A percentile compares a stretch with the other conserved stretches of the same genome.
Conservation (phyloP, 1,140 invertebrate genomes). For the Apolygus lucorum region DNA sequence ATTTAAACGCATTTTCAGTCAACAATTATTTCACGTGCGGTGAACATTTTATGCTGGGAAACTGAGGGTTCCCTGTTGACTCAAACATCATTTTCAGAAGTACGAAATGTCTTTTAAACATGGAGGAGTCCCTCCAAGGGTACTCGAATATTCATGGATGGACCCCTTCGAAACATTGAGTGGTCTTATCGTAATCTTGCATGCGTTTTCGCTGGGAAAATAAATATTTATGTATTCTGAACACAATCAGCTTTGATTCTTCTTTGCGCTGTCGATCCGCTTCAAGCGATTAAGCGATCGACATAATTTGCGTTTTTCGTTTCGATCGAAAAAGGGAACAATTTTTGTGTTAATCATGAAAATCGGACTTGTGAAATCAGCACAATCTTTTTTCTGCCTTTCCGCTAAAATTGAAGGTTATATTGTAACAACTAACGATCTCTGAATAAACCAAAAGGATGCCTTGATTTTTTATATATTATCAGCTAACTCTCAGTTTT, state of each 20-base stretch:
- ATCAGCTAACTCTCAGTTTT: background rate
- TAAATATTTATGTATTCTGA: background rate
- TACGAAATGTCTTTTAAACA: too few relatives aligned
- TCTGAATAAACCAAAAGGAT: background rate
- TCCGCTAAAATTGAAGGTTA: background rate
- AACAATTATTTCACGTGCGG: too few relatives aligned
- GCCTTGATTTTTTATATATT: background rate
- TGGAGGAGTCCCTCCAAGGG: too few relatives aligned
- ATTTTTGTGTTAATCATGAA: background rate
- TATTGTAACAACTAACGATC: background rate
- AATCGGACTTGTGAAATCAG: background rate
- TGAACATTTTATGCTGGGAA: too few relatives aligned
- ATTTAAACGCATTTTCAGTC: too few relatives aligned
- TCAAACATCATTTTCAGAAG: too few relatives aligned
- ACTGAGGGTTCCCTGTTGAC: too few relatives aligned
- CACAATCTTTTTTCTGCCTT: conserved; percentile 12
- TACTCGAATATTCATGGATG: too few relatives aligned
- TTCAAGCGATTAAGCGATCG: too few relatives aligned
- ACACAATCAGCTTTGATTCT: background rate
- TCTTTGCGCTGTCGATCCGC: background rate
- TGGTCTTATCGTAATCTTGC: background rate
- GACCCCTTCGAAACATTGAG: too few relatives aligned
- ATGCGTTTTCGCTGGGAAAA: background rate
- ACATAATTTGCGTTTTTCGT: background rate
- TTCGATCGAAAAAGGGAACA: background rate